These are phyloP conservation scores for Fabriciana adippe DNA, from an alignment of 2,888 invertebrate species.

Conservation along the genomic window DNA sequence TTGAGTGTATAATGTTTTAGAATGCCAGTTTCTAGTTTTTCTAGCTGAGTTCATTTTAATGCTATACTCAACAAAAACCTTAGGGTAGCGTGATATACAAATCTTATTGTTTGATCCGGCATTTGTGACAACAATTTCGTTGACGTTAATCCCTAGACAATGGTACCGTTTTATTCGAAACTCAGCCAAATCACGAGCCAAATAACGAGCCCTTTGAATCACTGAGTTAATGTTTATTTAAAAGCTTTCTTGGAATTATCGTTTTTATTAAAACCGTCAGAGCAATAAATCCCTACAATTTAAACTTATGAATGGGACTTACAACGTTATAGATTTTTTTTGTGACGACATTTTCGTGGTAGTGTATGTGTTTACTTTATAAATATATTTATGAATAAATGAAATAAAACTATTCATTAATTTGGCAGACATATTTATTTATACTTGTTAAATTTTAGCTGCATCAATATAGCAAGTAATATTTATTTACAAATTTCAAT, in stretches of 20 bases:
- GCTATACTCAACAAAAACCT: conserved; percentile 24
- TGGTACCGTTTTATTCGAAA: conserved; percentile 69
- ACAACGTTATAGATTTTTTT: not conserved
- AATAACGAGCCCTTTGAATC: conserved; percentile 63
- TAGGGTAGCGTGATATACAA: conserved; percentile 58
- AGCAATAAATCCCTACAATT: conserved; percentile 44
- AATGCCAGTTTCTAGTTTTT: not conserved
- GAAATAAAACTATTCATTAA: conserved; percentile 62
- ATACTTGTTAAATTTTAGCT: conserved; percentile 79
- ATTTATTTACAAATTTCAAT: conserved; percentile 75
- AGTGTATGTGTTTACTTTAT: too few relatives aligned
- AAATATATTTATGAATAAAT: not conserved
- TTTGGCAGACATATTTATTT: conserved; percentile 83
- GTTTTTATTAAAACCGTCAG: conserved; percentile 50
- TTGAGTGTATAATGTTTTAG: not conserved
- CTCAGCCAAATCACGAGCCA: conserved; percentile 56
- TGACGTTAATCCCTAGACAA: conserved; percentile 80
- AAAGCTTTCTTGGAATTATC: conserved; percentile 59
- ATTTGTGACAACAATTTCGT: conserved; percentile 79
- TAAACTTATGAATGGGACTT: conserved; percentile 11
- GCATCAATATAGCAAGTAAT: conserved; percentile 74
- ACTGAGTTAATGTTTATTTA: conserved; percentile 68
- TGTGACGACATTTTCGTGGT: not conserved
- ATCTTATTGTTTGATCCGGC: conserved; percentile 80
- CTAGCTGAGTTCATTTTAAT: conserved; percentile 40